Evolutionary conservation across 2,113 vertebrate genomes (phyloP), one percentile per base, ranked within the genome.

Genomic region (Edolisoma coerulescens): DNA sequence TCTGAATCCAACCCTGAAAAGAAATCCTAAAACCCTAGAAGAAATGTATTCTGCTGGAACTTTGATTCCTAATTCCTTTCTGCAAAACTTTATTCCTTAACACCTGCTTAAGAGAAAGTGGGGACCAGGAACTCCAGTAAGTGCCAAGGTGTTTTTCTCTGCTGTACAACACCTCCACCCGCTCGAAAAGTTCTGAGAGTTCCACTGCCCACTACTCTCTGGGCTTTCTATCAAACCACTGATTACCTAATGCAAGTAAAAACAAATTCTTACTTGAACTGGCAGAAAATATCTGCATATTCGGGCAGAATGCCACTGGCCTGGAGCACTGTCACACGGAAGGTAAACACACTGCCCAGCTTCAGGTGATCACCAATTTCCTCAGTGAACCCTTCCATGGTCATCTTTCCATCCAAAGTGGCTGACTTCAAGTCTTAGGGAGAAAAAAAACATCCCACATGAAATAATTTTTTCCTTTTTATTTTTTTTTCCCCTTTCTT

Each of bases 221-320:
- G 56, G 19, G 44, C 35, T 53, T 47, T 49, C 32, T 59, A 27
- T 45, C 49, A 64, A 81, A 65, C 13, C 26, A 54, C 32, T 39
- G 23, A 54, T 26, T 77, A 28, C 20, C 30, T 30, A 23, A 32
- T 11, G 27, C 41, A 89, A 93, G 12, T 18, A 57, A 70, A 53
- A 45, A 22, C 2, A 21, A 53, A 69, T 37, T 98, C 99, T 99
- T 98, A 99, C 99, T 99, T 99, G 98, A 99, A 99, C 90, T 99
- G 99, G 96, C 99, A 99, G 97, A 99, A 99, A 95, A 99, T 99
- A 69, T 99, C 99, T 1, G 99, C 99, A 3, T 99, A 99, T 88
- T 99, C 99, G 0, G 99, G 99, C 11, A 98, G 99, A 97, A 99
- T 97, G 42, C 99, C 98, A 6, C 97, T 98, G 96, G 99, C 99